Base-by-base conservation (phyloP, 2,888 invertebrate genomes). In the Plebejus anna region DNA sequence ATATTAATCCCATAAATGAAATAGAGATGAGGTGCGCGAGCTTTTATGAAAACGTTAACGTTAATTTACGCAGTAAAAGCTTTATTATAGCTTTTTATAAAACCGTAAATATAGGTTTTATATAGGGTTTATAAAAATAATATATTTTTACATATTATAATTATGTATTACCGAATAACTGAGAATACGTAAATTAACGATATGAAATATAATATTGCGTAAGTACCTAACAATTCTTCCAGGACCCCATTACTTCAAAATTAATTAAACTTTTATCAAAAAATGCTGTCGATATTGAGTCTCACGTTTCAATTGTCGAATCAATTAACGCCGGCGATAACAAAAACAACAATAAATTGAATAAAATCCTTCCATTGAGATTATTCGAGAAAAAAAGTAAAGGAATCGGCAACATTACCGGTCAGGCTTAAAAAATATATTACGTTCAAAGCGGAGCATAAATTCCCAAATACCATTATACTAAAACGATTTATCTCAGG, bases 391-490 rank as follows among this genome's bases (percentile, higher is more conserved):
- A 51, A 73, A 51, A 51, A 73, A 51, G 47, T 32, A 73, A 73
- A 66, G 76, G 80, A 80, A 80, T 79, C 79, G 78, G 80, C 78
- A 80, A 81, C 79, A 79, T 81, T 81, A 81, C 79, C 80, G 78
- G 75, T 77, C 79, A 80, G 76, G 79, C 78, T 78, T 81, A 81
- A 83, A 83, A 82, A 82, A 86, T 86, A 87, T 87, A 88, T 88
- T 89, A 89, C 85, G 85, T 86, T 85, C 83, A 84, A 84, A 86
- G 84, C 86, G 83, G 82, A 81, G 87, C 89, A 92, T 90, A 91
- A 90, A 92, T 91, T 89, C 81, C 85, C 82, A 81, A 90, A 90
- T 88, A 88, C 91, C 92, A 91, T 91, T 92, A 91, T 89, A 84
- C 82, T 85, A 84, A 84, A 86, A 84, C 86, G 87, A 90, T 89